These are phyloP conservation scores for Pseudococcus jackbeardsleyi DNA, from an alignment of 2,888 invertebrate genomes.

Conservation along the genomic window DNA sequence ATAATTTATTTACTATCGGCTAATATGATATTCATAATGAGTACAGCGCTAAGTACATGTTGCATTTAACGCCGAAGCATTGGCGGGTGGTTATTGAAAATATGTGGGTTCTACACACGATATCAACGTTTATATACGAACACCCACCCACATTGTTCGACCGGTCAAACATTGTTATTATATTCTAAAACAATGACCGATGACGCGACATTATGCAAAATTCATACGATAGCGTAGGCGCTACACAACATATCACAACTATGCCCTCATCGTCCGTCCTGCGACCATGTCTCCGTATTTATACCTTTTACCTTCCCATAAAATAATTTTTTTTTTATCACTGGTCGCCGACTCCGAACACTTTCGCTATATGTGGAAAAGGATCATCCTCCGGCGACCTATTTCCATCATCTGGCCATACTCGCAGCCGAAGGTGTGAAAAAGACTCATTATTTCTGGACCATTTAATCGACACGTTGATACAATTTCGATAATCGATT, in stretches of 20 bases:
- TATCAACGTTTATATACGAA: slow-evolving; percentile 24
- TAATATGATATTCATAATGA: slow-evolving; percentile 56
- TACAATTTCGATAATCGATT: slow-evolving; percentile 40
- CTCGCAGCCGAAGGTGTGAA: background rate
- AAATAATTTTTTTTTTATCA: background rate
- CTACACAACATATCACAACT: slow-evolving; percentile 59
- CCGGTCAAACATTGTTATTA: slow-evolving; percentile 65
- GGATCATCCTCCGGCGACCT: slow-evolving; percentile 17
- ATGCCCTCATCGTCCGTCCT: slow-evolving; percentile 45
- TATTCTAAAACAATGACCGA: slow-evolving; percentile 65
- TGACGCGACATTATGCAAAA: slow-evolving; percentile 65
- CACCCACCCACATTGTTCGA: slow-evolving; percentile 64
- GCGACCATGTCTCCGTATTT: background rate
- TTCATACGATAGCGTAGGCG: slow-evolving; percentile 64
- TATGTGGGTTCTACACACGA: slow-evolving; percentile 62
- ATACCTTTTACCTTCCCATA: background rate
- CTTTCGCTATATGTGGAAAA: slow-evolving; percentile 1
- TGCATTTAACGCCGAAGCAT: slow-evolving; percentile 58
- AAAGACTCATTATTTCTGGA: slow-evolving; percentile 51
- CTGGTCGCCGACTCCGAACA: background rate
- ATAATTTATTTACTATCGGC: slow-evolving; percentile 53
- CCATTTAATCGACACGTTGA: slow-evolving; percentile 30
- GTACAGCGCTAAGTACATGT: slow-evolving; percentile 58
- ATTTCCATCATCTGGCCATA: background rate
- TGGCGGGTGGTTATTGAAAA: slow-evolving; percentile 65